These are phyloP conservation scores for Vireo altiloquus DNA, from an alignment of 2,113 vertebrate genomes.

Conservation along the genomic window DNA sequence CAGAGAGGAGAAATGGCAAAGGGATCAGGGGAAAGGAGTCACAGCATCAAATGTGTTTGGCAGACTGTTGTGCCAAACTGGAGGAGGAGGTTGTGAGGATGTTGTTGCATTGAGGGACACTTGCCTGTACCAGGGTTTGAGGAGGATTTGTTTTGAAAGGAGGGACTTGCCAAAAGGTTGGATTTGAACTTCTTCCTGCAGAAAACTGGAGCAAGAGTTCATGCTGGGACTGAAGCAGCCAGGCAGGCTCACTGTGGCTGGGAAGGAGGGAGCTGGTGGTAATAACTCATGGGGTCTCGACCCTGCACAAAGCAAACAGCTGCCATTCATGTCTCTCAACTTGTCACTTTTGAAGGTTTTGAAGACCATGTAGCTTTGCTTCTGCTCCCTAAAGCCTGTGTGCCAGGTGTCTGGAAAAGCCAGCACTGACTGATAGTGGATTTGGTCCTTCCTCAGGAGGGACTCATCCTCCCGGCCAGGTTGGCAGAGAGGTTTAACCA, in stretches of 20 bases:
- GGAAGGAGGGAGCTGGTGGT: background rate
- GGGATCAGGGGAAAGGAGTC: background rate
- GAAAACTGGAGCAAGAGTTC: background rate
- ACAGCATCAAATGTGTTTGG: background rate
- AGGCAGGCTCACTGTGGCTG: background rate
- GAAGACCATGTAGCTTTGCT: background rate
- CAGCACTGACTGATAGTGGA: background rate
- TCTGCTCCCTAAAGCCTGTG: background rate
- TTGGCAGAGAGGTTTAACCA: background rate
- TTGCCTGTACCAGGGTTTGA: background rate
- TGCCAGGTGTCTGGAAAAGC: background rate
- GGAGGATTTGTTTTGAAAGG: background rate
- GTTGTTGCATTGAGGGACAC: fast-evolving
- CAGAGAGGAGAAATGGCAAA: background rate
- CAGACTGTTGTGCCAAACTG: background rate
- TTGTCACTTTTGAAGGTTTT: background rate
- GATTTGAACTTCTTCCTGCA: background rate
- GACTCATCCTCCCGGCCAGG: background rate
- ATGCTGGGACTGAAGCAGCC: background rate
- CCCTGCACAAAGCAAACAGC: background rate
- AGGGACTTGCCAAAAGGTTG: background rate
- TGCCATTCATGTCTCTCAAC: background rate
- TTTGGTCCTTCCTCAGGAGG: background rate
- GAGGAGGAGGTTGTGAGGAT: background rate
- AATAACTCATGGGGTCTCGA: background rate